Conservation (phyloP, 2,113 vertebrate genomes). For the Ceyx melanurus region DNA sequence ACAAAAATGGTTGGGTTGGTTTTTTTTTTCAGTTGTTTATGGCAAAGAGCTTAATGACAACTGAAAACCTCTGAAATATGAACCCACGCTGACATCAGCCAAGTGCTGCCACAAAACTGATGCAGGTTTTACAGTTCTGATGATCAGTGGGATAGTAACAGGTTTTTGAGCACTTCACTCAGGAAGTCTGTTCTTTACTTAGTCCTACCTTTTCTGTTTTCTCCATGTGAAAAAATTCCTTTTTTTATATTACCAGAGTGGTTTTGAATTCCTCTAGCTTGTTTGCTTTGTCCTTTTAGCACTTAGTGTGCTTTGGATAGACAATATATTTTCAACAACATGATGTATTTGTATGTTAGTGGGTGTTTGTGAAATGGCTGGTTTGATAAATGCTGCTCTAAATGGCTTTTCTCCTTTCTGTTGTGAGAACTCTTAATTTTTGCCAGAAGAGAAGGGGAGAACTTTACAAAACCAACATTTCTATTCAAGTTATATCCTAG, state of each 20-base stretch:
- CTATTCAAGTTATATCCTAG: background rate
- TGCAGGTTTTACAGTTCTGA: background rate
- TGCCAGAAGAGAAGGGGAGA: background rate
- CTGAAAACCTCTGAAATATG: background rate
- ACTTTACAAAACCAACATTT: background rate
- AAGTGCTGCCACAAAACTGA: background rate
- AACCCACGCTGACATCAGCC: background rate
- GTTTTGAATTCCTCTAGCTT: background rate
- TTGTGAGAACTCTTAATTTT: background rate
- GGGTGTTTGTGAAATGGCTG: background rate
- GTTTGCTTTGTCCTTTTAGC: background rate
- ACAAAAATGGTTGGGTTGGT: too few relatives aligned
- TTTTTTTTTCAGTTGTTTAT: background rate
- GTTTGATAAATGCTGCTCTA: background rate
- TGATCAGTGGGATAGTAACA: background rate
- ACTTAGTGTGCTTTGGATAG: background rate
- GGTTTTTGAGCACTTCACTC: background rate
- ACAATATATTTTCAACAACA: background rate
- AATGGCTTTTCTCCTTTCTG: background rate
- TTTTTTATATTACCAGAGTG: rapidly evolving
- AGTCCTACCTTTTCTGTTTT: background rate
- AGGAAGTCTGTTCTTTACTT: background rate
- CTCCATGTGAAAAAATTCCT: background rate
- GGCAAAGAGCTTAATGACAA: background rate
- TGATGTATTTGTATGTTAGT: background rate